Base-by-base conservation (phyloP, 1,140 invertebrate genomes). In the Chironomus tepperi region DNA sequence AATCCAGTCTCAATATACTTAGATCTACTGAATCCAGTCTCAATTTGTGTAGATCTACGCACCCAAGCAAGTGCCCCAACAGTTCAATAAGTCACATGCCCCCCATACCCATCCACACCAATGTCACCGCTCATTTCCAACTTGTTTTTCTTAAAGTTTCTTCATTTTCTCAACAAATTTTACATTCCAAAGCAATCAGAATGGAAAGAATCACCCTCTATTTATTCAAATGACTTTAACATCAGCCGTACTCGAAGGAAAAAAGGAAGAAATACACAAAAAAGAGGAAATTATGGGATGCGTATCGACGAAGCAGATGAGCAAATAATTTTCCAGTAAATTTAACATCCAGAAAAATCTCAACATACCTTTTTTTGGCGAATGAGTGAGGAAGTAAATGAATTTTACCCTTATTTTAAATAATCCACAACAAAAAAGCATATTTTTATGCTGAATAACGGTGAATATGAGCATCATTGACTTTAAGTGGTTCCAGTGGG, bases 251-350 rank as follows among this genome's bases (percentile, higher is more conserved):
- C 5, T 1, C 12, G 47, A 57, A 0, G n/a, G 47, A 57, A 57
- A n/a, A 57, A 47, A 47, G 43, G 5, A n/a, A n/a, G 47, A 12
- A 57, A n/a, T n/a, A n/a, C n/a, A n/a, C n/a, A n/a, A n/a, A 15
- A 5, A 57, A 57, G 47, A 57, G 5, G 47, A 57, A 34, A 19
- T 10, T 19, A 70, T 18, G 9, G 65, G 65, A 21, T 21, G n/a
- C 65, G 24, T 19, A 70, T 70, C 65, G 65, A 70, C 65, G 47
- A n/a, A n/a, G 65, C 16, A 70, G 65, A 70, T 70, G 65, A 70
- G 65, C 65, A 70, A 70, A 70, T 70, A 70, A 70, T 70, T 70
- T 70, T 21, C 16, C 65, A 70, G 16, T 70, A 70, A 70, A 70
- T 70, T 70, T 70, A 70, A 70, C 65, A 18, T 10, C 24, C 24